Conservation (phyloP, 2,888 invertebrate genomes). For the Aphidoletes aphidimyza region DNA sequence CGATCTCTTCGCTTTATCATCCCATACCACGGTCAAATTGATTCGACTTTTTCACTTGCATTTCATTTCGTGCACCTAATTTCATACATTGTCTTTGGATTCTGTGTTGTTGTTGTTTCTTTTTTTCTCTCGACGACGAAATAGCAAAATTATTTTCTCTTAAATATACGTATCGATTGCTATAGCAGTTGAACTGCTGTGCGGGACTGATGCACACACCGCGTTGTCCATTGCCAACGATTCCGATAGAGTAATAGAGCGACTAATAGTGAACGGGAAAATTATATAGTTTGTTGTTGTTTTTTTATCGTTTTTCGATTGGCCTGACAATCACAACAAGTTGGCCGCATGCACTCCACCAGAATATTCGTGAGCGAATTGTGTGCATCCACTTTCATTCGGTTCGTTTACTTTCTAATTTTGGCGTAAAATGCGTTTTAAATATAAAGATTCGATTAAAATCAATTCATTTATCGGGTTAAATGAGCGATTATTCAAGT, state of each 20-base stretch:
- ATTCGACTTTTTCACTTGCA: slow-evolving; percentile 16
- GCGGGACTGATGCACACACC: too few species aligned
- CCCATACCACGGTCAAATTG: not conserved
- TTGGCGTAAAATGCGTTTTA: not conserved
- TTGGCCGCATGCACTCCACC: too few species aligned
- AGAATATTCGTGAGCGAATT: not conserved
- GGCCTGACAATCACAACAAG: not conserved
- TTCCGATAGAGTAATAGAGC: not conserved
- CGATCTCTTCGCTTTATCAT: slow-evolving; percentile 20
- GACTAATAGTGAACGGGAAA: not conserved
- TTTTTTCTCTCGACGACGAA: too few species aligned
- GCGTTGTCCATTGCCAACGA: too few species aligned
- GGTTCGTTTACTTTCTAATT: not conserved
- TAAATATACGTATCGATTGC: too few species aligned
- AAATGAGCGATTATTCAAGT: not conserved
- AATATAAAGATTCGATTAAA: not conserved
- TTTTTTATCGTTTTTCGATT: slow-evolving; percentile 24
- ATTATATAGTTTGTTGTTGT: too few species aligned
- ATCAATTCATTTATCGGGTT: not conserved
- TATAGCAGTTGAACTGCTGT: too few species aligned
- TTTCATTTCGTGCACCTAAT: slow-evolving; percentile 12
- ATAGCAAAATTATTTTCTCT: too few species aligned
- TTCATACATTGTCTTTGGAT: not conserved
- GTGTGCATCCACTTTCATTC: not conserved
- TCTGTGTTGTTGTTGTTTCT: too few species aligned